A percentile compares a stretch with the other conserved stretches of the same genome.
These are phyloP conservation scores for Masnerella sp. DNA, from an alignment of 2,888 invertebrate genomes.

Conservation along the genomic window DNA sequence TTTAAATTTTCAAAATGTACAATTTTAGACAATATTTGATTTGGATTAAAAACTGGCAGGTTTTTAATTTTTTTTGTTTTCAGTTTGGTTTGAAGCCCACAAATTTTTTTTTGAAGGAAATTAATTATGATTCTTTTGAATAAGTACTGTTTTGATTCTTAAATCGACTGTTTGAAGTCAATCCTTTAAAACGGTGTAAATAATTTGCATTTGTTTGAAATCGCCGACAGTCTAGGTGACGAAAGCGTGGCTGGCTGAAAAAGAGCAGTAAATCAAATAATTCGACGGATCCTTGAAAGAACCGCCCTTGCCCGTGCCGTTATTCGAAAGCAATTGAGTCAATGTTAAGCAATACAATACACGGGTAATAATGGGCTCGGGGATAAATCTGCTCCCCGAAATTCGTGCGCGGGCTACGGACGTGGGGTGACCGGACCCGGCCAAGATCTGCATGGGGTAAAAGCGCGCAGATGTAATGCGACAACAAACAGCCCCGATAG, in stretches of 20 bases:
- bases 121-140: too few species aligned
- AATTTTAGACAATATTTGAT: too few species aligned
- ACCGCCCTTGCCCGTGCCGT: slow-evolving; percentile 64
- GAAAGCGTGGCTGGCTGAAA: slow-evolving; percentile 61
- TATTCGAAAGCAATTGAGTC: slow-evolving; percentile 78
- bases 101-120: too few species aligned
- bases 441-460: slow-evolving; percentile 67
- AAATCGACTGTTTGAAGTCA: too few species aligned
- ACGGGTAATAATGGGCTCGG: slow-evolving; percentile 77
- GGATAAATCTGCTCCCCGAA: slow-evolving; percentile 74
- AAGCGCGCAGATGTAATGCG: slow-evolving; percentile 76
- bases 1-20: too few species aligned
- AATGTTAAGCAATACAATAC: slow-evolving; percentile 77
- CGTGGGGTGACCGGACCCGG: slow-evolving; percentile 65
- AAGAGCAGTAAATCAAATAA: slow-evolving; percentile 77
- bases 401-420: slow-evolving; percentile 48
- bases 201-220: slow-evolving; percentile 7
- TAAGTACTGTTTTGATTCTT: too few species aligned
- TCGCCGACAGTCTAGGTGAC: slow-evolving; percentile 32
- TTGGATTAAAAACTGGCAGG: too few species aligned
- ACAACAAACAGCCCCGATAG: slow-evolving; percentile 74
- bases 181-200: too few species aligned
- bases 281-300: slow-evolving; percentile 72
- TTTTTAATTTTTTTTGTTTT: too few species aligned
- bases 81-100: too few species aligned